Evolutionary conservation across 2,888 invertebrate species (phyloP), one percentile per base, ranked within the genome.

Genomic region (Tolmerus cingulatus): DNA sequence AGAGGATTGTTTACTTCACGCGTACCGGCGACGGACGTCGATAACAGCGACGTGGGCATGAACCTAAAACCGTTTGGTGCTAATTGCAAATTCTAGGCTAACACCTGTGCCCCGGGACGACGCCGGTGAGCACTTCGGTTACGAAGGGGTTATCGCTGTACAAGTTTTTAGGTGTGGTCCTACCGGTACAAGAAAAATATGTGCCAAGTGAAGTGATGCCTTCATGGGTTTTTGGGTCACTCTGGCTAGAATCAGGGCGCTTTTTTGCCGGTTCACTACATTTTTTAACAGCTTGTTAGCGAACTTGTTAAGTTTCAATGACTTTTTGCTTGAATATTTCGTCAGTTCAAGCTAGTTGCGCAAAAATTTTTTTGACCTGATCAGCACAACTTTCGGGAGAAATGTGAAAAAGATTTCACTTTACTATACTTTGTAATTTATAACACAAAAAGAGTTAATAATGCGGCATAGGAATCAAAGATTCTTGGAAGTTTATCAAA

Each of bases 11-110:
- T 66, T 23, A 66, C 66, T 27, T 66, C 66, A 27, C 66, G 66
- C 66, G 23, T 27, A 66, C 66, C 23, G 23, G 12, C 27, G 27
- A 66, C 12, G 43, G 16, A 46, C 19, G 51, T 51, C 51, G 51
- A 51, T 51, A 51, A 30, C 51, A 74, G 23, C 74, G 27, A 66
- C 66, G 66, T 66, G 66, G 66, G 66, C 27, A 66, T 66, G 66
- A 23, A 66, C 66, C 66, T 23, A 66, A 66, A 66, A 66, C 66
- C 66, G 66, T 66, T 66, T 66, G 66, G 66, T 66, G 66, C 66
- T 51, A 51, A 51, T 79, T 79, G 79, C 30, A 51, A 51, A 79
- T 79, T 79, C 79, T 79, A 79, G 79, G 51, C 51, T 79, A 79
- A 23, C 79, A 79, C 79, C 79, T 79, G 79, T 51, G 51, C 19